These are phyloP conservation scores for Gasteruption jaculator DNA, from an alignment of 2,888 invertebrate species.

Conservation along the genomic window DNA sequence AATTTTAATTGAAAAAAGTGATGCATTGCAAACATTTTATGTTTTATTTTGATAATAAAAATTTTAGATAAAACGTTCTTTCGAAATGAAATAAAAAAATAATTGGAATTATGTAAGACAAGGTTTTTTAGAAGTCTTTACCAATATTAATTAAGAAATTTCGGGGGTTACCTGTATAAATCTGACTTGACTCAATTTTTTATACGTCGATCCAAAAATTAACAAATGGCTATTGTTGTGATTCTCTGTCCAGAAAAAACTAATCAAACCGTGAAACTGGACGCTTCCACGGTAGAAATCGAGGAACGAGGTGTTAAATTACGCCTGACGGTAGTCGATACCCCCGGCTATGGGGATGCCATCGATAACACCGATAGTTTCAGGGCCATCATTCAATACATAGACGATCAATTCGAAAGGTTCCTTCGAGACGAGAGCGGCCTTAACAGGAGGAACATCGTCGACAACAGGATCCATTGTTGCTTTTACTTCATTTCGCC, in stretches of 20 bases:
- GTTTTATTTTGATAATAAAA: too few species aligned
- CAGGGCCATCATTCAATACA: slow-evolving; percentile 91
- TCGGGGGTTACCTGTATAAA: too few species aligned
- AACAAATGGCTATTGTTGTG: slow-evolving; percentile 2
- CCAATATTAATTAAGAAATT: too few species aligned
- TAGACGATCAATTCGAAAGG: slow-evolving; percentile 94
- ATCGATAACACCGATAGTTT: slow-evolving; percentile 93
- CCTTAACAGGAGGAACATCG: slow-evolving; percentile 90
- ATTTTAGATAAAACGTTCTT: not conserved
- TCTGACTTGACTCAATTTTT: too few species aligned
- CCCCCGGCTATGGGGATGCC: slow-evolving; percentile 94
- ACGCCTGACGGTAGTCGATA: slow-evolving; percentile 89
- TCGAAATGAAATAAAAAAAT: slow-evolving; percentile 13
- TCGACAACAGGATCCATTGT: slow-evolving; percentile 96
- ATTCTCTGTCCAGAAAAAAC: slow-evolving; percentile 68
- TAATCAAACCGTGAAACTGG: slow-evolving; percentile 88
- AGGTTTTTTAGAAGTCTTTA: too few species aligned
- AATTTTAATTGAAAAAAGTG: too few species aligned
- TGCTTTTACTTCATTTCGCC: slow-evolving; percentile 98
- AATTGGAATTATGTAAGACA: too few species aligned
- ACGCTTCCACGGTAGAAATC: slow-evolving; percentile 94
- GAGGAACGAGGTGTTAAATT: slow-evolving; percentile 94
- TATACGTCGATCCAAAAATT: too few species aligned
- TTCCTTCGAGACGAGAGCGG: slow-evolving; percentile 92
- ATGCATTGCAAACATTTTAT: too few species aligned